Evolutionary conservation across 2,113 vertebrate species (phyloP), one percentile per base, ranked within the genome.

Genomic region (Syrmaticus mikado): DNA sequence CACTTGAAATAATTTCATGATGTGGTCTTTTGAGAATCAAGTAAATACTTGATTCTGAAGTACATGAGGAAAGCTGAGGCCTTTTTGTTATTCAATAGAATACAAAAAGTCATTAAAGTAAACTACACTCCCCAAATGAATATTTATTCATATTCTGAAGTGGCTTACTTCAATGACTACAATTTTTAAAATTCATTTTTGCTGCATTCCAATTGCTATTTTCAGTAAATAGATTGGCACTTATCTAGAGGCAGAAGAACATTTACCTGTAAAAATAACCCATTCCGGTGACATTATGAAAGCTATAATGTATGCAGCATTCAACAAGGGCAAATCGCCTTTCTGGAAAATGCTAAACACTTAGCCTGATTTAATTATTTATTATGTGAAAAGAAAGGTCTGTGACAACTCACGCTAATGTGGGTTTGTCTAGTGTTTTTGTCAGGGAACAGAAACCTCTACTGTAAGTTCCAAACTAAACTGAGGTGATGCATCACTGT

Each of bases 91-190:
- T 55, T 74, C 80, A 73, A 22, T 25, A 36, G 25, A 81, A 74
- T 27, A 55, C n/a, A 87, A 71, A 93, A 89, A 73, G 15, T 30
- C 4, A 55, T 67, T 75, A 57, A 65, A 71, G 19, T 77, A 77
- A 75, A 79, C 22, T 62, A 5, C 40, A 21, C 5, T 70, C 15
- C 48, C 66, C 34, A 85, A 70, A 80, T 65, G 19, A 93, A 55
- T 94, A 48, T 91, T 85, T 91, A 90, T 81, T 86, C 46, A 53
- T 52, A 77, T 85, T 70, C 36, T 90, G 60, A 86, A 86, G 68
- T 67, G 41, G 40, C 10, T 90, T 82, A 83, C 8, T 85, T 94
- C 55, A 77, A 61, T 1, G 1, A 77, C 50, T 86, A 48, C 9
- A 58, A 55, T 88, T 90, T 94, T 91, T 80, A 71, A 93, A 92